Conservation (phyloP, 1,140 invertebrate species). For the Dufourea novaeangliae region DNA sequence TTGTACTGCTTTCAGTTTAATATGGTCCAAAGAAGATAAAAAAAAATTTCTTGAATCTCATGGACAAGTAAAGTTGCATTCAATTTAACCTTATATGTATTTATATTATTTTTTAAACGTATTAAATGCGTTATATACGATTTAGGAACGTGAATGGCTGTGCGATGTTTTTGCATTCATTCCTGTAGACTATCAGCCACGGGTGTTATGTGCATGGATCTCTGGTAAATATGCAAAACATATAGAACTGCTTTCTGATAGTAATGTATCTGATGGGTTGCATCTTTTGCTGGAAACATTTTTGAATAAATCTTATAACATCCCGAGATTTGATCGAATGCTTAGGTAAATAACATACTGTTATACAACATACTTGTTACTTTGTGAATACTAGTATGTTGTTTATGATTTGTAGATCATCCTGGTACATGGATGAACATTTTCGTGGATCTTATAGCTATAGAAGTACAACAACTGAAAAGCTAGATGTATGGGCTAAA, state of each 20-base stretch:
- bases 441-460: slow-evolving; percentile 88
- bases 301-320: slow-evolving; percentile 78
- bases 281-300: slow-evolving; percentile 81
- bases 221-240: slow-evolving; percentile 82
- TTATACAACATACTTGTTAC: slow-evolving; percentile 3
- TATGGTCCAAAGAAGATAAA: slow-evolving; percentile 83
- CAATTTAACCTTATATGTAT: neutral
- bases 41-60: slow-evolving; percentile 62
- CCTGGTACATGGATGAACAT: slow-evolving; percentile 86
- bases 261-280: slow-evolving; percentile 79
- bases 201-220: slow-evolving; percentile 86
- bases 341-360: slow-evolving; percentile 75
- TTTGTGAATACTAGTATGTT: neutral
- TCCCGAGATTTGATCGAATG: slow-evolving; percentile 80
- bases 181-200: slow-evolving; percentile 85
- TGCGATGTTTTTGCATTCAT: slow-evolving; percentile 86
- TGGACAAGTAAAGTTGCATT: slow-evolving; percentile 41
- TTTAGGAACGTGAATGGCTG: slow-evolving; percentile 83
- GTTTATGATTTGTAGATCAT: slow-evolving; percentile 81
- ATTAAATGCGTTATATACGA: slow-evolving; percentile 26
- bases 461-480: slow-evolving; percentile 79
- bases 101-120: neutral
- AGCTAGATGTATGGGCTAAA: slow-evolving; percentile 75
- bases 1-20: slow-evolving; percentile 77
- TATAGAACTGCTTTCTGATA: slow-evolving; percentile 82